Evolutionary conservation across 2,888 invertebrate genomes (phyloP).

Genomic region (Drosophila histrio): DNA sequence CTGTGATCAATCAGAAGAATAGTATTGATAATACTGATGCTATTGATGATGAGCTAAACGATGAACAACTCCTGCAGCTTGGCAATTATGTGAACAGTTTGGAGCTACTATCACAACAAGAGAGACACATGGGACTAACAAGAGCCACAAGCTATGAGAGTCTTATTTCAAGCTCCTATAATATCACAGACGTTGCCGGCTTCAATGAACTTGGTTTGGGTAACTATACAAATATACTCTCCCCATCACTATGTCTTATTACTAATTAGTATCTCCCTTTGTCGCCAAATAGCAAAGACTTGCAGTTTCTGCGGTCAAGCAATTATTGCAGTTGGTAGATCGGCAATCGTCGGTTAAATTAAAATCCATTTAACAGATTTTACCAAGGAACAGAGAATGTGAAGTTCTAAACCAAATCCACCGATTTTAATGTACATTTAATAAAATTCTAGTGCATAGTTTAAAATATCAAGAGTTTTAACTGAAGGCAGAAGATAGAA

Average conservation of each 20-base stretch:
- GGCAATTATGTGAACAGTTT: too few relatives aligned
- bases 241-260: too few relatives aligned
- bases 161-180: neutral
- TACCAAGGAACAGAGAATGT: too few relatives aligned
- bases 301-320: neutral
- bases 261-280: neutral
- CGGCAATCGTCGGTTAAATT: neutral
- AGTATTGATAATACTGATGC: neutral
- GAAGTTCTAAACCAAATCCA: neutral
- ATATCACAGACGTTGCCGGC: neutral
- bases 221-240: neutral
- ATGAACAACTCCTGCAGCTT: neutral
- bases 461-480: neutral
- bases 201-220: neutral
- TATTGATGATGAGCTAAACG: too few relatives aligned
- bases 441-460: neutral
- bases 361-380: too few relatives aligned
- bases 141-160: neutral
- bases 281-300: neutral
- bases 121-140: neutral
- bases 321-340: constrained; percentile 29
- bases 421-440: neutral
- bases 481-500: neutral
- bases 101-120: neutral
- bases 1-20: neutral